phyloP scores from a whole-genome alignment of 2,113 vertebrate genomes.

The Lophochroa leadbeateri region DNA sequence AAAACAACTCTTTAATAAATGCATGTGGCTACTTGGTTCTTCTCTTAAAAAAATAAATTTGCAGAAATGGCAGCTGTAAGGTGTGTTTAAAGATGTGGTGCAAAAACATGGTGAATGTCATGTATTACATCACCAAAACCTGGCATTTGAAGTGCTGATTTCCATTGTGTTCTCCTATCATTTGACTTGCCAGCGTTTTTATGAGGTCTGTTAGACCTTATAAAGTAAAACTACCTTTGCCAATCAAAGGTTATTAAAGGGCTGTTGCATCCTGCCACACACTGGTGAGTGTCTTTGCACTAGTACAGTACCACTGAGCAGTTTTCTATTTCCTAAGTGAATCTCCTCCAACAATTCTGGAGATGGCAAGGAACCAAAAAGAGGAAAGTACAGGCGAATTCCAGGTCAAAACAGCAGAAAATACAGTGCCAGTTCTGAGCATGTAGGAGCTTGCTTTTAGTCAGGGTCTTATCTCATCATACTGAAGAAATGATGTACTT shows the following conservation, averaged over 20 bases:
- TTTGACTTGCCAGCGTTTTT: neutral
- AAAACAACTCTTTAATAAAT: neutral
- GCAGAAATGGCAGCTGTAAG: neutral
- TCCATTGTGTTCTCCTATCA: neutral
- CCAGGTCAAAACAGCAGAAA: neutral
- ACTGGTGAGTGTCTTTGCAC: neutral
- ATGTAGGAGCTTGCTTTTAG: neutral
- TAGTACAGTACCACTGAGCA: neutral
- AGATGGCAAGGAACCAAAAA: neutral
- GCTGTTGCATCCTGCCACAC: neutral
- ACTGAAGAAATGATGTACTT: neutral
- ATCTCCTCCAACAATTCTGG: neutral
- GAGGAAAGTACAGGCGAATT: neutral
- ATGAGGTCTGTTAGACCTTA: neutral
- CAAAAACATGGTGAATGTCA: neutral
- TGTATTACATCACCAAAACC: neutral
- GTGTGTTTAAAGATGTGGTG: neutral
- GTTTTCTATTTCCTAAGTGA: neutral
- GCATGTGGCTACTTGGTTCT: neutral
- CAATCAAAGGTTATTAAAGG: neutral
- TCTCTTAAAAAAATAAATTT: neutral
- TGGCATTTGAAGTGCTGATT: neutral
- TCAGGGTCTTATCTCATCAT: neutral
- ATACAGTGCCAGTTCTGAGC: neutral
- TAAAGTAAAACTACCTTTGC: neutral